Evolutionary conservation across 2,888 invertebrate species (phyloP).

Genomic region (Sicus ferrugineus): DNA sequence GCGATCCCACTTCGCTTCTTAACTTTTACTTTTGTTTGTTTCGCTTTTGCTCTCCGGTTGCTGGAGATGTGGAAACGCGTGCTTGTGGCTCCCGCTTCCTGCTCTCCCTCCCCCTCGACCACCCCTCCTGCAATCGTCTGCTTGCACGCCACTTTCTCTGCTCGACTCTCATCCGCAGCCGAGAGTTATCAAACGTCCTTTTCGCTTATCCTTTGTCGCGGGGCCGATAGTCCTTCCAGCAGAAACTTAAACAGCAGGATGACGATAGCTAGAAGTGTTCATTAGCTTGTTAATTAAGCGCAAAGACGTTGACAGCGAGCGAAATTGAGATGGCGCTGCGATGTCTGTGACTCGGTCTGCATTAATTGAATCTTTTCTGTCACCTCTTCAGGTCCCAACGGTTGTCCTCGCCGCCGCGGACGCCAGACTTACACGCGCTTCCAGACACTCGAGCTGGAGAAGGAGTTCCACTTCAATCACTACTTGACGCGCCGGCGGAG

Average conservation of each 20-base stretch:
- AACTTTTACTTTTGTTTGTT: background rate
- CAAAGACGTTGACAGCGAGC: conserved; percentile 30
- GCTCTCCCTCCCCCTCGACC: too few species aligned
- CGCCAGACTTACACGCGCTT: conserved; percentile 98
- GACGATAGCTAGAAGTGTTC: conserved; percentile 29
- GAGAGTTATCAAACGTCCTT: too few species aligned
- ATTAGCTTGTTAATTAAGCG: conserved; percentile 47
- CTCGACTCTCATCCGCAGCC: too few species aligned
- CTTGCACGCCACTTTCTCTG: too few species aligned
- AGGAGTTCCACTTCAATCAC: conserved; percentile 98
- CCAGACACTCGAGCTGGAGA: conserved; percentile 97
- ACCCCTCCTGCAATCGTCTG: too few species aligned
- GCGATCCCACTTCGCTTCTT: background rate
- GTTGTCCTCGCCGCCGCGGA: conserved; percentile 91
- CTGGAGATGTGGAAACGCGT: background rate
- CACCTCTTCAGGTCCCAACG: conserved; percentile 85
- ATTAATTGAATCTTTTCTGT: conserved; percentile 39
- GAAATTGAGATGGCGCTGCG: conserved; percentile 35
- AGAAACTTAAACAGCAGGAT: too few species aligned
- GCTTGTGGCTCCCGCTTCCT: background rate
- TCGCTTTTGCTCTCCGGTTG: background rate
- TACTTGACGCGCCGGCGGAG: conserved; percentile 94
- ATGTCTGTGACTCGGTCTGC: conserved; percentile 40
- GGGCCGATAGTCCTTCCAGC: too few species aligned
- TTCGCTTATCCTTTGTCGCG: too few species aligned